A percentile compares a stretch with the other conserved stretches of the same genome.
These are phyloP conservation scores for Anolis apletophallus DNA, from an alignment of 2,797 vertebrate species.

Conservation along the genomic window DNA sequence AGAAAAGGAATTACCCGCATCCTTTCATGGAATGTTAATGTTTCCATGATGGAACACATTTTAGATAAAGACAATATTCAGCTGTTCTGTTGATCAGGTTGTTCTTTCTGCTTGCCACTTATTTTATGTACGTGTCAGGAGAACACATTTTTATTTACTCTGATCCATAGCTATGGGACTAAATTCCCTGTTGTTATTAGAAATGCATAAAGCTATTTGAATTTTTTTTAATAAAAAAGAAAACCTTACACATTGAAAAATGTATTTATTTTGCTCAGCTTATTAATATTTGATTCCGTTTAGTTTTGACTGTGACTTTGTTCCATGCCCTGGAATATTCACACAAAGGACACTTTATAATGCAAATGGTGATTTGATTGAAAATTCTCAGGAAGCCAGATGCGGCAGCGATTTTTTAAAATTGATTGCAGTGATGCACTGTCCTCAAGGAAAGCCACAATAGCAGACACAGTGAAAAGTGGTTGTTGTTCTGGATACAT, in stretches of 20 bases:
- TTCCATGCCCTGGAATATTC: constrained; percentile 51
- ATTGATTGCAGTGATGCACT: constrained; percentile 36
- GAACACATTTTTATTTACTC: background rate
- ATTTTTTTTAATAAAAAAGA: constrained; percentile 19
- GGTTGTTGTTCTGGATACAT: constrained; percentile 17
- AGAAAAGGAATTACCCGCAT: background rate
- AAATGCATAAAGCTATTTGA: constrained; percentile 23
- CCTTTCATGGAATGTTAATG: background rate
- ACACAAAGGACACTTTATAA: constrained; percentile 68
- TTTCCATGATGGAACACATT: background rate
- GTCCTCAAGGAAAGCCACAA: constrained; percentile 48
- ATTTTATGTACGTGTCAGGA: constrained; percentile 4
- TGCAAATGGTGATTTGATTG: constrained; percentile 69
- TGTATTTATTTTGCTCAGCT: constrained; percentile 58
- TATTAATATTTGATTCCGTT: constrained; percentile 69
- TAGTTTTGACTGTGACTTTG: constrained; percentile 67
- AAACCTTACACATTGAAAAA: constrained; percentile 30
- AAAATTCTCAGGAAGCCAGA: constrained; percentile 51
- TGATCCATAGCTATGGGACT: constrained; percentile 38
- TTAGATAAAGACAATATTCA: constrained; percentile 1
- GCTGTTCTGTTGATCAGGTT: constrained; percentile 26
- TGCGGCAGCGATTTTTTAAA: background rate
- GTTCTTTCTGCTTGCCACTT: constrained; percentile 19
- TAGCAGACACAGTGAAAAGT: constrained; percentile 30
- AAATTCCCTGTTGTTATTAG: constrained; percentile 36